Base-by-base conservation (phyloP, 2,797 vertebrate genomes). In the Pygocentrus nattereri region DNA sequence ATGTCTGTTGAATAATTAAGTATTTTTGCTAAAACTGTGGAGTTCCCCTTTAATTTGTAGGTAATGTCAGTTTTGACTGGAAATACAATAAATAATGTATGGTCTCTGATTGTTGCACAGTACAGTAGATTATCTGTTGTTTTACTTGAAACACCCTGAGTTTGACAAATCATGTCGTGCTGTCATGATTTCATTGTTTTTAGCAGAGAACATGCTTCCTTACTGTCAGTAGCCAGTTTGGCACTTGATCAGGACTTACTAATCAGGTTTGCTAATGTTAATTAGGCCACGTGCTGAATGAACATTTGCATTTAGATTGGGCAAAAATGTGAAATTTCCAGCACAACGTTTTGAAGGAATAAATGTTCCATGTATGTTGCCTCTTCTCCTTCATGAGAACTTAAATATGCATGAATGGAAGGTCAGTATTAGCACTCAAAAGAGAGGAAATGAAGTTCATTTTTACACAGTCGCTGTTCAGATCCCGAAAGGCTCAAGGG, bases 351-450 rank as follows among this genome's bases (percentile, higher is more conserved):
- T 31, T 52, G 16, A 72, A 34, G 4, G 18, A 38, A 38, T 56
- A 54, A 31, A n/a, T 25, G 7, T 56, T 31, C 3, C 16, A 30
- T 72, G 49, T 54, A 15, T 72, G 27, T 72, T 34, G 38, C 25
- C 50, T 2, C 1, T 27, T 31, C 15, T 50, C 13, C 2, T 27
- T 70, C 16, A 70, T 16, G 49, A 49, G 23, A 49, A 49, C 41
- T 16, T 19, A 19, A 74, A 71, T 8, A 38, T 74, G 50, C 13
- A 6, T 74, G 31, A 58, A 34, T 34, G 52, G 71, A 74, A 74
- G 52, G 52, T 74, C 50, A 58, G 31, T 16, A n/a, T 56, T 74
- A 54, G 52, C 71, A 74, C 52, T 56, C 30, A 58, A 58, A 74
- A 58, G 31, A 56, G 21, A 15, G 5, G 19, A 47, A 23, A 25